These are phyloP conservation scores for Rachycentron canadum DNA, from an alignment of 2,797 vertebrate genomes.

Conservation along the genomic window DNA sequence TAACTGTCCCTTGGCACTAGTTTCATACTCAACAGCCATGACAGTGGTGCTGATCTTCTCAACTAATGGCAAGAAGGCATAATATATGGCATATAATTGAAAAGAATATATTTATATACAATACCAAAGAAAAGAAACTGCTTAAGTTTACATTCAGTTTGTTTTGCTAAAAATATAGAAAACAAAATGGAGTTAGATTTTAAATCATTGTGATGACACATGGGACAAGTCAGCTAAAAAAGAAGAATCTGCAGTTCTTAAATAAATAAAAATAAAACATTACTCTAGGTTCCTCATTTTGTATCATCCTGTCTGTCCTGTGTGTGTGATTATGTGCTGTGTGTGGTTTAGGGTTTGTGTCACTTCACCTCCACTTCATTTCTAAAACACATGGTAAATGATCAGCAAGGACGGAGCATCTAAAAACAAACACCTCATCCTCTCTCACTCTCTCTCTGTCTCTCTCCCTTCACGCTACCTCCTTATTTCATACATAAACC, in stretches of 20 bases:
- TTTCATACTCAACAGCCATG: neutral
- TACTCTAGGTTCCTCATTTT: neutral
- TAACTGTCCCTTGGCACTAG: neutral
- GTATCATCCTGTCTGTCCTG: neutral
- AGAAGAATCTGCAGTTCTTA: neutral
- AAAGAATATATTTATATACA: neutral
- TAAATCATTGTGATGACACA: neutral
- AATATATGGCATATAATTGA: neutral
- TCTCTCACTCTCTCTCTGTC: neutral
- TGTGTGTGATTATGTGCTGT: conserved; percentile 16
- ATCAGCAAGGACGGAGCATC: conserved; percentile 47
- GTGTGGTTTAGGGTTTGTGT: conserved; percentile 11
- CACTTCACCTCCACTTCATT: conserved; percentile 35
- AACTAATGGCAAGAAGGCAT: neutral
- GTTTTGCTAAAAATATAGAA: neutral
- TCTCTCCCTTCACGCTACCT: conserved; percentile 48
- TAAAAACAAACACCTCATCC: conserved; percentile 54
- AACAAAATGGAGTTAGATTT: neutral
- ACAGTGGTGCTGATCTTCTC: neutral
- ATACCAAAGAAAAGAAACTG: neutral
- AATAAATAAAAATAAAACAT: neutral
- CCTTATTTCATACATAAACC: conserved; percentile 66
- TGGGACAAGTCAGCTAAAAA: neutral
- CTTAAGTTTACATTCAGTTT: neutral
- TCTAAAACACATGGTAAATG: conserved; percentile 50